Percentiles rank a stretch among this genome's conserved stretches.
Conservation (phyloP, 2,888 invertebrate species). For the Dione vanillae region DNA sequence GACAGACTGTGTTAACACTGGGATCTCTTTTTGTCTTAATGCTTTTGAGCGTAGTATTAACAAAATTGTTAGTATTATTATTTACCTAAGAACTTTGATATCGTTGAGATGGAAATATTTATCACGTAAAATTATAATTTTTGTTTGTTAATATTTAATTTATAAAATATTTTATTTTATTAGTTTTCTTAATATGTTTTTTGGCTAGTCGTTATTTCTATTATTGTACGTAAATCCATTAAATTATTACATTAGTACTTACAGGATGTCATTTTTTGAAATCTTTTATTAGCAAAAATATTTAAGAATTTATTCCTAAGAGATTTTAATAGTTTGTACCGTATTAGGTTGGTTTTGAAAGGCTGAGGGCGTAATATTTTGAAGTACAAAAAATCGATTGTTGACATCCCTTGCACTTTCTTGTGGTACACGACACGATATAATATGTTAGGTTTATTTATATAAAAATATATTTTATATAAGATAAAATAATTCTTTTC, state of each 20-base stretch:
- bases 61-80: background rate
- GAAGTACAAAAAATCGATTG: constrained; percentile 15
- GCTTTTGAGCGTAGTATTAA: too few species aligned
- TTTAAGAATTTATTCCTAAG: background rate
- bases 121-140: background rate
- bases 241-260: too few species aligned
- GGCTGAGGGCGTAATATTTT: constrained; percentile 7
- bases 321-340: background rate
- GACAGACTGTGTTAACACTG: too few species aligned
- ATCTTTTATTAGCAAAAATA: too few species aligned
- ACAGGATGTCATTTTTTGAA: too few species aligned
- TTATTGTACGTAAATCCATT: too few species aligned
- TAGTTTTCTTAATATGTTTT: too few species aligned
- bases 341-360: background rate
- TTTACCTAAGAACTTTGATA: background rate
- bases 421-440: background rate
- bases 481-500: background rate
- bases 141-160: too few species aligned
- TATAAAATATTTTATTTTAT: too few species aligned
- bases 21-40: too few species aligned
- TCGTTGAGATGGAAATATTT: background rate
- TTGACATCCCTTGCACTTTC: background rate
- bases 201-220: too few species aligned
- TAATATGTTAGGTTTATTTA: background rate
- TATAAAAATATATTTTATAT: background rate